Evolutionary conservation across 2,888 invertebrate genomes (phyloP).

Genomic region (Pyrgus malvae): DNA sequence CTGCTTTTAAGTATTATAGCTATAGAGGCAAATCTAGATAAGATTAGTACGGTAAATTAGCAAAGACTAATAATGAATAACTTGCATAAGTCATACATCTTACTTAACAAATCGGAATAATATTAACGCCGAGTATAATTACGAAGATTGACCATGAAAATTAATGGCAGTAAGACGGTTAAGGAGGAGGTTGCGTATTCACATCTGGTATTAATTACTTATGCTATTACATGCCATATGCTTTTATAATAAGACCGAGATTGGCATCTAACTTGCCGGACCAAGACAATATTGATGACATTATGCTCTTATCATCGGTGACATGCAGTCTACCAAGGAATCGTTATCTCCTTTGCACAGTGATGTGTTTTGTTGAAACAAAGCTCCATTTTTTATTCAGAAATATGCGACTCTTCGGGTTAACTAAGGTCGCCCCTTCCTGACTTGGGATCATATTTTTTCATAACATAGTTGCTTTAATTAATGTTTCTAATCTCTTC

Average conservation of each 20-base stretch:
- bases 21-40: neutral
- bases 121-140: neutral
- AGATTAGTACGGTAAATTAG: too few relatives aligned
- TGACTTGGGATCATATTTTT: conserved; percentile 60
- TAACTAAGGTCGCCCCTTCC: conserved; percentile 65
- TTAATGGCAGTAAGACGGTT: conserved; percentile 12
- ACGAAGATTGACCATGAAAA: conserved; percentile 17
- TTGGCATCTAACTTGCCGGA: neutral
- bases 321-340: conserved; percentile 69
- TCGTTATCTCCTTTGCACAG: conserved; percentile 51
- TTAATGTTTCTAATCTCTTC: conserved; percentile 55
- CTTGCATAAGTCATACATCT: too few relatives aligned
- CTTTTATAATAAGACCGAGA: conserved; percentile 21
- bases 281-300: conserved; percentile 14
- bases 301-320: conserved; percentile 58
- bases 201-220: conserved; percentile 18
- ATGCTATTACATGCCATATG: conserved; percentile 15
- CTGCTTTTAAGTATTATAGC: too few relatives aligned
- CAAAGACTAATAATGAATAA: too few relatives aligned
- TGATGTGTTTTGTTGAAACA: conserved; percentile 48
- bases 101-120: neutral
- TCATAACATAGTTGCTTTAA: conserved; percentile 62
- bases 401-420: conserved; percentile 46
- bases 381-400: conserved; percentile 63
- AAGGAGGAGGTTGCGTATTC: conserved; percentile 9